phyloP scores from a whole-genome alignment of 23 tunicate species.

The Aplidium turbinatum region DNA sequence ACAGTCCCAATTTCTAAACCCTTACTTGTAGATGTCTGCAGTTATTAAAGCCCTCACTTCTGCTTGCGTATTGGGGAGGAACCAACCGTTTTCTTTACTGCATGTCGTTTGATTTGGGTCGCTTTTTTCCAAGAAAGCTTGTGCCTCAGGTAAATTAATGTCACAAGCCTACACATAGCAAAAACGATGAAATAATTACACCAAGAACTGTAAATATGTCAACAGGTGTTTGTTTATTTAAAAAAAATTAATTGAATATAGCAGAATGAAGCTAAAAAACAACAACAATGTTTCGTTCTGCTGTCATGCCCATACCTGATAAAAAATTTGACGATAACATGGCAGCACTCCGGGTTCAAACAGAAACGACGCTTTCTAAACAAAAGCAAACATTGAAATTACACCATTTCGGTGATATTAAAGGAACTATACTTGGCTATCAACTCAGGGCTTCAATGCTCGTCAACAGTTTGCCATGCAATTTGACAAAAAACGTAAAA shows the following conservation, averaged over 20 bases:
- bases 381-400: slow-evolving; percentile 39
- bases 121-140: slow-evolving; percentile 23
- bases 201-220: too few species aligned
- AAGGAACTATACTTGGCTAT: too few species aligned
- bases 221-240: too few species aligned
- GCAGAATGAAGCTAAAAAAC: too few species aligned
- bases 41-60: slow-evolving; percentile 19
- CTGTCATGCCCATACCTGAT: slow-evolving; percentile 36
- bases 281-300: not conserved
- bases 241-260: too few species aligned
- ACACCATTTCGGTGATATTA: too few species aligned
- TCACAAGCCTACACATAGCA: slow-evolving; percentile 49
- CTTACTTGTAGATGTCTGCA: slow-evolving; percentile 22
- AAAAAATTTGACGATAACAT: slow-evolving; percentile 77
- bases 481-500: too few species aligned
- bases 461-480: too few species aligned
- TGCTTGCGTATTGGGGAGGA: slow-evolving; percentile 36
- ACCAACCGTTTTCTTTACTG: slow-evolving; percentile 72
- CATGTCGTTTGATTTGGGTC: slow-evolving; percentile 13
- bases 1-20: too few species aligned
- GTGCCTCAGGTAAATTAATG: slow-evolving; percentile 54
- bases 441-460: too few species aligned
- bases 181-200: not conserved
- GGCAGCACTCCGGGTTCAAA: slow-evolving; percentile 70
- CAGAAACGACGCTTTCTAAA: slow-evolving; percentile 45